Evolutionary conservation across 2,113 vertebrate species (phyloP).

Genomic region (Uropsilus gracilis): DNA sequence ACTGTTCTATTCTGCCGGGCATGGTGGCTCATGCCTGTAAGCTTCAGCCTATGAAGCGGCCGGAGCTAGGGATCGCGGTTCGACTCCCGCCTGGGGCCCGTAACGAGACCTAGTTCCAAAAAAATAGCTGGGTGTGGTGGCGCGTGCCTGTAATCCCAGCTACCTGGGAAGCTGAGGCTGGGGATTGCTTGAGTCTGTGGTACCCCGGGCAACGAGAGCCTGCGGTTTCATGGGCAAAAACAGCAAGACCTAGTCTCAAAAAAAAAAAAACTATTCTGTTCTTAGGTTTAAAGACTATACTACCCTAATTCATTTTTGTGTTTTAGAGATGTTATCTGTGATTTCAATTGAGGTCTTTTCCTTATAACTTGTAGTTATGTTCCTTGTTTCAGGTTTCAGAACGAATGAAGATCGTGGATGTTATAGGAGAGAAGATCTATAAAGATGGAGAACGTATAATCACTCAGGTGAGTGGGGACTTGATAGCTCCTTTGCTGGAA

Average conservation of each 20-base stretch:
- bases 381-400: conserved; percentile 89
- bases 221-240: too few relatives aligned
- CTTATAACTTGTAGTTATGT: neutral
- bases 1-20: neutral
- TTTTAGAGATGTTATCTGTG: neutral
- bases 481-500: neutral
- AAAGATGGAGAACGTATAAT: conserved; percentile 96
- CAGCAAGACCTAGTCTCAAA: too few relatives aligned
- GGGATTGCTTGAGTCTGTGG: too few relatives aligned
- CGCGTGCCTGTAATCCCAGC: too few relatives aligned
- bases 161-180: too few relatives aligned
- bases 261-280: neutral
- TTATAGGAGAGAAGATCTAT: conserved; percentile 94
- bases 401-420: conserved; percentile 98
- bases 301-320: neutral
- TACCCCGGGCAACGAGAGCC: too few relatives aligned
- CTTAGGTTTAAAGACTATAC: conserved; percentile 14
- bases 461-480: conserved; percentile 89
- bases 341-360: neutral
- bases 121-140: too few relatives aligned
- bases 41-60: too few relatives aligned
- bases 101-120: too few relatives aligned
- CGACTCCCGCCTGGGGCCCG: too few relatives aligned
- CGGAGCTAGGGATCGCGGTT: too few relatives aligned
- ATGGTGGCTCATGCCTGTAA: too few relatives aligned